Evolutionary conservation across 2,113 vertebrate genomes (phyloP).

Genomic region (Galeopterus variegatus): DNA sequence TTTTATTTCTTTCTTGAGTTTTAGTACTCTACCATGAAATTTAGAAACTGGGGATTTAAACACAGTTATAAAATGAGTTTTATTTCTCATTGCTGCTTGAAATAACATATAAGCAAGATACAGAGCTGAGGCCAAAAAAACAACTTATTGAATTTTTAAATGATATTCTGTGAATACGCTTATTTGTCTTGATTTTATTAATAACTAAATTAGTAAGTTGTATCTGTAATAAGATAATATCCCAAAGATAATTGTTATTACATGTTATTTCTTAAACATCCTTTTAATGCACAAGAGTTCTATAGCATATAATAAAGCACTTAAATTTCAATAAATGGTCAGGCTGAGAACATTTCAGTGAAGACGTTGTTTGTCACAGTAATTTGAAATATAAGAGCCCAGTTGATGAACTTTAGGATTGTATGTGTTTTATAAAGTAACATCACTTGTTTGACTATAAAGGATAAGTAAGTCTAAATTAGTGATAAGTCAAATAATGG

Average conservation of each 20-base stretch:
- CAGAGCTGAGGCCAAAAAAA: background rate
- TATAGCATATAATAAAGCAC: background rate
- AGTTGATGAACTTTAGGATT: background rate
- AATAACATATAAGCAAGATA: background rate
- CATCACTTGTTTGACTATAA: background rate
- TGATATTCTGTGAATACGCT: background rate
- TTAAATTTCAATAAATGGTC: constrained; percentile 38
- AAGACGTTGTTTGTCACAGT: background rate
- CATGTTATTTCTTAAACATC: background rate
- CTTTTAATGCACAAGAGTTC: background rate
- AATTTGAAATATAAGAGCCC: background rate
- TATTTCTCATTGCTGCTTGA: constrained; percentile 3
- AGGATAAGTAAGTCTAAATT: background rate
- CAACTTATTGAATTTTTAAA: constrained; percentile 17
- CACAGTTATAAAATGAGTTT: constrained; percentile 36
- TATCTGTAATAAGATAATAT: background rate
- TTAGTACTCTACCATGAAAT: constrained; percentile 15
- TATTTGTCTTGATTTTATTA: constrained; percentile 41
- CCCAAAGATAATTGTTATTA: background rate
- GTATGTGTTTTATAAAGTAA: background rate
- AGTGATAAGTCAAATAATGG: constrained; percentile 15
- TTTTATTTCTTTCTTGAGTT: constrained; percentile 53
- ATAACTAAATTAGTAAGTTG: background rate
- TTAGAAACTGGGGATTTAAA: constrained; percentile 43
- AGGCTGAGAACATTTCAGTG: background rate